Evolutionary conservation across 2,113 vertebrate species (phyloP).

Genomic region (Pelmatolapia mariae): DNA sequence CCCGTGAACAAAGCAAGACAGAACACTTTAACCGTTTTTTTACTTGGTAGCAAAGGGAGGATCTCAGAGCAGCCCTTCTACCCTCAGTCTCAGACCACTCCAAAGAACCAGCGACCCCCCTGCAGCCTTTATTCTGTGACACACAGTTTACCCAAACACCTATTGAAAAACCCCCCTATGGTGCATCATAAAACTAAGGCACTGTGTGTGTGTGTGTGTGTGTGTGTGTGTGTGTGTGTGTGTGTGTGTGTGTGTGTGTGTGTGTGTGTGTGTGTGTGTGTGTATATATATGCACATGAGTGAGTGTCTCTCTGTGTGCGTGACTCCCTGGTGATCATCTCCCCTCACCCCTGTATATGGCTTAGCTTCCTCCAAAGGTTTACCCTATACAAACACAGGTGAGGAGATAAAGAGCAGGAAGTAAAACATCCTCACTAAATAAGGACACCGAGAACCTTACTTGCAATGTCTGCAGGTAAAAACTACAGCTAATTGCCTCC

Average conservation of each 20-base stretch:
- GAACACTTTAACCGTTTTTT: neutral
- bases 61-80: no score
- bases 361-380: neutral
- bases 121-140: neutral
- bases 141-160: neutral
- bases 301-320: no score
- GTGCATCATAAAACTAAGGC: no score
- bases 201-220: no score
- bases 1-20: no score
- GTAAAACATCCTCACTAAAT: no score
- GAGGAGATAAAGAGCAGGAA: no score
- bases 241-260: no score
- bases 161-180: neutral
- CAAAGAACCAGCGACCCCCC: neutral
- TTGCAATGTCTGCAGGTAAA: accelerated
- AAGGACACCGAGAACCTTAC: accelerated
- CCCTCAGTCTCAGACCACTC: neutral
- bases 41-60: neutral
- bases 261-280: no score
- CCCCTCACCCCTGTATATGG: neutral
- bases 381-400: no score
- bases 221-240: no score
- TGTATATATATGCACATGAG: no score
- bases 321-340: neutral
- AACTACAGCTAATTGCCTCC: accelerated